Percentiles rank a stretch among this genome's conserved stretches.
Evolutionary conservation across 1,140 invertebrate species (phyloP).

Genomic region (Chrysomallon squamiferum): DNA sequence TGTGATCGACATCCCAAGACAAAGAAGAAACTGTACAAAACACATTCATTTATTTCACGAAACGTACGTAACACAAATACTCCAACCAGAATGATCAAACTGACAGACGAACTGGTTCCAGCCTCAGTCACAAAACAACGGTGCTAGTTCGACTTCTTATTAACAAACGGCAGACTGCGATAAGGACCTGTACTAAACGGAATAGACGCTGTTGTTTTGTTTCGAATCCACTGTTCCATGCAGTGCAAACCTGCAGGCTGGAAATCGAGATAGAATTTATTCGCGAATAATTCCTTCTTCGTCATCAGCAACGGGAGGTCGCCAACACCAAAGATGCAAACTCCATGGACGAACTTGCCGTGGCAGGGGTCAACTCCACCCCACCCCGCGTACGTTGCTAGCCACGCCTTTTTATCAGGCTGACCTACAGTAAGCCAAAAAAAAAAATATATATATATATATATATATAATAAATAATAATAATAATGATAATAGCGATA

Average conservation of each 20-base stretch:
- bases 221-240: conserved; percentile 53
- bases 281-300: conserved; percentile 48
- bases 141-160: too few species aligned
- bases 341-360: conserved; percentile 35
- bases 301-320: conserved; percentile 38
- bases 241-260: conserved; percentile 50
- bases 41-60: too few species aligned
- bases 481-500: too few species aligned
- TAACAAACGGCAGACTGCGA: too few species aligned
- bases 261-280: conserved; percentile 53
- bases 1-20: too few species aligned
- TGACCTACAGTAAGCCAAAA: conserved; percentile 10
- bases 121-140: too few species aligned
- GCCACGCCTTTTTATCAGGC: conserved; percentile 21
- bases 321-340: conserved; percentile 53
- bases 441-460: conserved; percentile 1
- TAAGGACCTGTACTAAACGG: too few species aligned
- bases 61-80: too few species aligned
- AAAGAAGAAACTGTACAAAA: too few species aligned
- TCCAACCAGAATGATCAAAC: too few species aligned
- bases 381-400: conserved; percentile 36
- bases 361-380: conserved; percentile 25
- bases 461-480: too few species aligned
- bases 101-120: too few species aligned
- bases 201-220: conserved; percentile 20